Conservation (phyloP, 2,113 vertebrate species). For the Gyps fulvus region DNA sequence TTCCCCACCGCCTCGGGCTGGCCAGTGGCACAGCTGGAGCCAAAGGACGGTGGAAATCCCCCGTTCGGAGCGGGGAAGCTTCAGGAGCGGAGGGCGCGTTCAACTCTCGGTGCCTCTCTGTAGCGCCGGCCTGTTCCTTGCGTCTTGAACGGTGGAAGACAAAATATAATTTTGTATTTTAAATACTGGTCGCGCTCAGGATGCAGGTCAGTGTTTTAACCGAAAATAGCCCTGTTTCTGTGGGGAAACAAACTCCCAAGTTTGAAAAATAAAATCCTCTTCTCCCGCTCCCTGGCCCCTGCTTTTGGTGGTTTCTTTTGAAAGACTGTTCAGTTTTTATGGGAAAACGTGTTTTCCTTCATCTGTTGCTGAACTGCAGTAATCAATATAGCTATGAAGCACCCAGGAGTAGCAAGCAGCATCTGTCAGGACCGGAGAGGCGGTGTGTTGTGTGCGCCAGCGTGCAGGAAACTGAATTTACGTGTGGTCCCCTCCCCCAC, state of each 20-base stretch:
- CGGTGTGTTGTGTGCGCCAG: accelerated
- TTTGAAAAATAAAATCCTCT: background rate
- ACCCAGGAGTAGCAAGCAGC: too few relatives aligned
- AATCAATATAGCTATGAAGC: accelerated
- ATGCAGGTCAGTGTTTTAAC: background rate
- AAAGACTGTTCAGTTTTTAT: accelerated
- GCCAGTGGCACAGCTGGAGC: accelerated
- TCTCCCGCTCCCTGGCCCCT: too few relatives aligned
- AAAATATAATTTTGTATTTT: accelerated
- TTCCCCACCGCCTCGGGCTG: background rate
- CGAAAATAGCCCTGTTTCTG: background rate
- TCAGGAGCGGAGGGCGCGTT: background rate
- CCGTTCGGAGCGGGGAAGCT: background rate
- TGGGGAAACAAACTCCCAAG: background rate
- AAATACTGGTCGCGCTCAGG: background rate
- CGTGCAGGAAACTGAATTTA: background rate
- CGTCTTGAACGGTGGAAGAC: accelerated
- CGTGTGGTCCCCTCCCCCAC: background rate
- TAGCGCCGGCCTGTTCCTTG: accelerated
- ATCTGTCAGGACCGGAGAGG: background rate
- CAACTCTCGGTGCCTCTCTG: accelerated
- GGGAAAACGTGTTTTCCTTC: background rate
- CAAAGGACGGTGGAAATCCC: background rate
- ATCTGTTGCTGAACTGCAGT: background rate
- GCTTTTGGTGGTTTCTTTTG: background rate